Evolutionary conservation across 2,113 vertebrate species (phyloP), one percentile per base, ranked within the genome.

Genomic region (Corythornis cristatus): DNA sequence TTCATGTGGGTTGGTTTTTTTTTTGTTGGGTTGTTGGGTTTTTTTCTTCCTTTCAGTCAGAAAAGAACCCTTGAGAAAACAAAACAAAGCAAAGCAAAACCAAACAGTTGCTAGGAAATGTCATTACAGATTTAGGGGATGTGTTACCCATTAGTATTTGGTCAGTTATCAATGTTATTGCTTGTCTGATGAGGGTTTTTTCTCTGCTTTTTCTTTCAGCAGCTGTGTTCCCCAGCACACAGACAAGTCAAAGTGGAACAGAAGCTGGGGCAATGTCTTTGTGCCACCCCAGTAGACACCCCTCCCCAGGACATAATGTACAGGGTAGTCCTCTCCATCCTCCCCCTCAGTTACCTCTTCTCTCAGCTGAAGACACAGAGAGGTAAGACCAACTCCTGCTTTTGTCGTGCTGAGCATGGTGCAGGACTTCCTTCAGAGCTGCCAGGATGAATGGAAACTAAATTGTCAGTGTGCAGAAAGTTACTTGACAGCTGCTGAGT

Each of bases 241-340:
- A 97, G 61, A 95, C 97, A 76, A 97, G 90, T 93, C 94, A 40
- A 96, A 97, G 90, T 37, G 97, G 94, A 95, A 75, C 97, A 93
- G 96, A 90, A 80, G 66, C 96, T 62, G 97, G 96, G 75, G 60
- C 95, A 93, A 40, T 97, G 96, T 97, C 97, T 57, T 75, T 97
- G 96, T 96, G 97, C 85, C 97, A 97, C 80, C 80, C 95, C 66
- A 96, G 97, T 88, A 97, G 94, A 95, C 98, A 96, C 83, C 95
- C 97, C 82, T 98, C 98, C 83, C 96, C 98, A 21, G 95, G 96
- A 86, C 76, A 88, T 70, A 97, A 97, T 15, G 10, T 97, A 85
- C 98, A 97, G 95, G 95, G 96, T 75, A 97, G 97, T 92, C 96
- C 97, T 71, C 96, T 98, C 91, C 95, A 97, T 94, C 91, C 96